Evolutionary conservation across 2,113 vertebrate genomes (phyloP), one percentile per base, ranked within the genome.

Genomic region (Peromyscus polionotus): DNA sequence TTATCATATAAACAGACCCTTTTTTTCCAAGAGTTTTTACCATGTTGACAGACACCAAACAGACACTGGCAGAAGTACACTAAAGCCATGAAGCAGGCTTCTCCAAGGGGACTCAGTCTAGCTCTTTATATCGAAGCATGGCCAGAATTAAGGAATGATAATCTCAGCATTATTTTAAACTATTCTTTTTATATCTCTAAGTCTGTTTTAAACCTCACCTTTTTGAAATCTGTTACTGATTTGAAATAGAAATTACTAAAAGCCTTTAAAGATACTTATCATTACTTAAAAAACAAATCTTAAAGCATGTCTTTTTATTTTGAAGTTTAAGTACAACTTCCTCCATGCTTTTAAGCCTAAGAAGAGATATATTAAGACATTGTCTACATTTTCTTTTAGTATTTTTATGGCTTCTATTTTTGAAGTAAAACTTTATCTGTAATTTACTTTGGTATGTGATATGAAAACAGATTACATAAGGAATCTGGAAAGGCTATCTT

Each of bases 321-420:
- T 86, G 36, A 91, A 86, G 3, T 77, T 93, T 51, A 4, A 54
- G 36, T 70, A 36, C 48, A 63, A 33, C 67, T 94, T 67, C 3
- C 13, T 8, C 3, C 31, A 57, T 95, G 54, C 20, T 75, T 94
- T 95, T 90, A 87, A 90, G 11, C 24, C 4, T 75, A 73, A 19
- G 7, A 96, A 93, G 26, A 94, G 48, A 59, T 39, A 33, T 31
- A 42, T 51, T 92, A 92, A 91, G 36, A 89, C 65, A 10, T n/a
- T 65, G 68, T 51, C 68, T 42, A 14, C 22, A 87, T 93, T 94
- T 96, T 88, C 31, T 80, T 97, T 45, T 93, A 90, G 20, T 76
- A 33, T 80, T 85, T 89, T 96, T 79, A 57, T 94, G 13, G 9
- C 57, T 92, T 92, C 75, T 73, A 5, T 90, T 70, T 96, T 91